Base-by-base conservation (phyloP, 2,113 vertebrate species). In the Nothoprocta perdicaria region DNA sequence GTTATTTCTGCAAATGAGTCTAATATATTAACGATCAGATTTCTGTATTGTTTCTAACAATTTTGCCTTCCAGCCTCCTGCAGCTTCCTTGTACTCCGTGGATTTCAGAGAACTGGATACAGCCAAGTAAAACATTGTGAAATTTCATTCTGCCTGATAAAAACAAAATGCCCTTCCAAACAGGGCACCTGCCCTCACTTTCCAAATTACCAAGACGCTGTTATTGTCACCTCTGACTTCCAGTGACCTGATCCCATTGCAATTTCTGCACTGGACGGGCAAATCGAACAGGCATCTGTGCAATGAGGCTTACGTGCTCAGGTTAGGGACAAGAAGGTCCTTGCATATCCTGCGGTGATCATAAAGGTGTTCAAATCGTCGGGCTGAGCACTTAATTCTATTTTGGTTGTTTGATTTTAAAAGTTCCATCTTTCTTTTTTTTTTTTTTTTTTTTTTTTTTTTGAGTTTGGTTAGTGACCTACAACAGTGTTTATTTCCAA, bases 91-190 rank as follows among this genome's bases (percentile, higher is more conserved):
- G 58, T 76, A 50, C 78, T 73, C 72, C 35, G 55, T 1, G 5
- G 11, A 12, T 80, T 91, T 92, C 63, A 58, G 79, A n/a, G 46
- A 89, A 85, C 50, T 71, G 72, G 16, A 38, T 46, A 67, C 0
- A 80, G 87, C 67, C 87, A 91, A 94, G 74, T 14, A n/a, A 91
- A 94, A 87, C 45, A 89, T 17, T 57, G 24, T 67, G 71, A 63
- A 80, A 80, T 3, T 45, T 73, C 68, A 50, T 71, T 62, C 1
- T 61, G 38, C 6, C 73, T 68, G 52, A 61, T 84, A 84, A 89
- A 93, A 91, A 73, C 31, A 66, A 91, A 35, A 69, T 6, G 23
- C 10, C 5, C 0, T 58, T 76, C 45, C 62, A 88, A 92, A 88
- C 73, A 93, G 11, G 45, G 35, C 38, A 12, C 45, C 78, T 86